These are phyloP conservation scores for Gallinago undulata DNA, from an alignment of 2,113 vertebrate species.

Conservation along the genomic window DNA sequence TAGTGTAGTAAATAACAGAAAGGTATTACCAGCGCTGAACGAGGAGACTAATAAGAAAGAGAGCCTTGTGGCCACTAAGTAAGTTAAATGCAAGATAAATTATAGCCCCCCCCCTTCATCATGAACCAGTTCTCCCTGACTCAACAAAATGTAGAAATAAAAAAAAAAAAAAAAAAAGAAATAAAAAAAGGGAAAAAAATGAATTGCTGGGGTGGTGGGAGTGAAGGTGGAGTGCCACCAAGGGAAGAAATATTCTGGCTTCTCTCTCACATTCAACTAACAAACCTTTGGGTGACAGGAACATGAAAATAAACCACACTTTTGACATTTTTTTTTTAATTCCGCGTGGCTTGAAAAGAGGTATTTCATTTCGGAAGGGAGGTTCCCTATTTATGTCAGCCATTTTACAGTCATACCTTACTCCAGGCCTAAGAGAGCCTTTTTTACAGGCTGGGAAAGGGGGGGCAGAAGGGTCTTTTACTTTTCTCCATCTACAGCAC, in stretches of 20 bases:
- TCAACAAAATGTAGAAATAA: not conserved
- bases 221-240: not conserved
- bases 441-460: not conserved
- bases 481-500: not conserved
- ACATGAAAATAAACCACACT: not conserved
- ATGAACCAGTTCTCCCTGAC: not conserved
- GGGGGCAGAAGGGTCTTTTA: not conserved
- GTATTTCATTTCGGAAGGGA: not conserved
- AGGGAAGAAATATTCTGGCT: not conserved
- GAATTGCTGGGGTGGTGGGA: not conserved
- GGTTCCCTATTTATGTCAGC: not conserved
- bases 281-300: not conserved
- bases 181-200: not conserved
- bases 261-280: not conserved
- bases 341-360: not conserved
- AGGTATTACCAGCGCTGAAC: not conserved
- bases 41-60: not conserved
- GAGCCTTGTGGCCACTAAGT: not conserved
- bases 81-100: not conserved
- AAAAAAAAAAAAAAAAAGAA: not conserved
- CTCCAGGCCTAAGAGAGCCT: not conserved
- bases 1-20: not conserved
- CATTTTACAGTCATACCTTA: not conserved
- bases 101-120: not conserved
- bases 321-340: not conserved